Conservation (phyloP, 2,888 invertebrate genomes). For the Ceramica pisi region DNA sequence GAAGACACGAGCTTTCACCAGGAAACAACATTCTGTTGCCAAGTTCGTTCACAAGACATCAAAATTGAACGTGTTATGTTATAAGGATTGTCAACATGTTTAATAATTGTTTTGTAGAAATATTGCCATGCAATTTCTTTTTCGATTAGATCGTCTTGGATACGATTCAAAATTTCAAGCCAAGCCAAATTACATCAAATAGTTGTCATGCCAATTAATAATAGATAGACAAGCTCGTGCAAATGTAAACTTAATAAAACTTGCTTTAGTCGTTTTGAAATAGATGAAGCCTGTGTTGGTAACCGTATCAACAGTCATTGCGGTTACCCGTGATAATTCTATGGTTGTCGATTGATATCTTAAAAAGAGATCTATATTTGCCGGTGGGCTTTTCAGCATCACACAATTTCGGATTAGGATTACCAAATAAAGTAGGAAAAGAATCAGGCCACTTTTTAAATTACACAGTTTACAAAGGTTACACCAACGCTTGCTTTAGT, state of each 20-base stretch:
- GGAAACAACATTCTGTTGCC: not conserved
- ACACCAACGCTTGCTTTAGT: not conserved
- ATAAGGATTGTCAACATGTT: not conserved
- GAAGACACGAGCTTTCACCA: too few relatives aligned
- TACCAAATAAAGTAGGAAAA: too few relatives aligned
- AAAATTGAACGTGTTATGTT: not conserved
- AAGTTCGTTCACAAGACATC: not conserved
- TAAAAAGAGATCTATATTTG: not conserved
- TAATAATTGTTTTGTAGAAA: not conserved
- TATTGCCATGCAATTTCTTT: conserved; percentile 3
- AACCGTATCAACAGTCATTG: not conserved
- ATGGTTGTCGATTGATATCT: not conserved
- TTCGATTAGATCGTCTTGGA: conserved; percentile 28
- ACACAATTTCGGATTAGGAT: not conserved
- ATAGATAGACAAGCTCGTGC: not conserved
- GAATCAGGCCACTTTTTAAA: not conserved
- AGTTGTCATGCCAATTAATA: conserved; percentile 17
- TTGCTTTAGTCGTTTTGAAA: too few relatives aligned
- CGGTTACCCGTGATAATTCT: not conserved
- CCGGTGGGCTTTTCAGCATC: not conserved
- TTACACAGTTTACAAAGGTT: not conserved
- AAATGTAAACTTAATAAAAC: conserved; percentile 4
- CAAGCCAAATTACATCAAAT: conserved; percentile 21
- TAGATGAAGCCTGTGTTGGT: not conserved
- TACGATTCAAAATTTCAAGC: conserved; percentile 34